phyloP scores from a whole-genome alignment of 1,140 invertebrate genomes.

The Calephelis virginiensis region DNA sequence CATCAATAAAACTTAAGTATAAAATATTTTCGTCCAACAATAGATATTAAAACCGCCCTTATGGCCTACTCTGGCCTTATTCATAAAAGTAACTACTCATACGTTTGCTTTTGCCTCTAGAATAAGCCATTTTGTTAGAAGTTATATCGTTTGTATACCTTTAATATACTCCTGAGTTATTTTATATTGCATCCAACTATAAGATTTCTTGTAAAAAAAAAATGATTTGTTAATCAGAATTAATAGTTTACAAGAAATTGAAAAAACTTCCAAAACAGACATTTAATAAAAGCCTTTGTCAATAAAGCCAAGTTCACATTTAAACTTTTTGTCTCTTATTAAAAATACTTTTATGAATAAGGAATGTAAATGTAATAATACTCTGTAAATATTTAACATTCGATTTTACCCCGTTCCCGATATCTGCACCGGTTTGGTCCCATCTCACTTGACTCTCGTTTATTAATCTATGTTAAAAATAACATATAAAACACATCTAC shows the following conservation, averaged over 20 bases:
- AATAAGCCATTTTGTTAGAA: no score
- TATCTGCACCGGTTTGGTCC: conserved; percentile 75
- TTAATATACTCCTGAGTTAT: no score
- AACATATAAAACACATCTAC: conserved; percentile 47
- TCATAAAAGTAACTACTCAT: conserved; percentile 1
- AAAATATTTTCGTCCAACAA: conserved; percentile 41
- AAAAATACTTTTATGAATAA: conserved; percentile 3
- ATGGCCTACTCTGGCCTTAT: background rate
- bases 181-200: no score
- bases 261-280: no score
- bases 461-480: conserved; percentile 43
- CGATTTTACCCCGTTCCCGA: conserved; percentile 51
- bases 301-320: no score
- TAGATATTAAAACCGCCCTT: conserved; percentile 61
- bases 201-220: no score
- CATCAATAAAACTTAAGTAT: conserved; percentile 33
- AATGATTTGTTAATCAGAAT: no score
- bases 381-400: conserved; percentile 46
- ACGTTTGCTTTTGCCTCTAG: background rate
- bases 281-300: no score
- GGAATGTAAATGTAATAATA: background rate
- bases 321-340: no score
- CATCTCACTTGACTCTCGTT: conserved; percentile 42
- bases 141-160: no score
- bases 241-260: no score